Evolutionary conservation across 2,888 invertebrate species (phyloP), one percentile per base, ranked within the genome.

Genomic region (Morpho deidamia): DNA sequence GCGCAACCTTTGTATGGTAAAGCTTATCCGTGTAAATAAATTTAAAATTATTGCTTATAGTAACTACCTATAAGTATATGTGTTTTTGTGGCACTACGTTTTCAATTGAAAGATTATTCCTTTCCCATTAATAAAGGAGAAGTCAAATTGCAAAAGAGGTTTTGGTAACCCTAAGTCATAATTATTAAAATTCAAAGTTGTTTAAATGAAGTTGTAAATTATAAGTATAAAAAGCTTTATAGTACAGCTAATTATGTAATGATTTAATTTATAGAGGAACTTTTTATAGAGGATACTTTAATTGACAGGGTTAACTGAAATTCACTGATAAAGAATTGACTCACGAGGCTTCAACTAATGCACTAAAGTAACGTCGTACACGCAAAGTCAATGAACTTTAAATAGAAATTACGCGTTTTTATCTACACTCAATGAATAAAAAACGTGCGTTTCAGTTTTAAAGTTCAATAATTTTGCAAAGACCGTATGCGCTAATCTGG

Each of bases 241-340:
- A 42, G 41, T 51, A 53, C 42, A 47, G 47, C 50, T 56, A 56
- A 23, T 48, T 47, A 53, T 38, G 48, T 46, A 53, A 45, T 45
- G 56, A 67, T 56, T 53, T 56, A 59, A 60, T 63, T 62, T 62
- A 66, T 68, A 65, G 61, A 66, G 65, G 66, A 70, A 66, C 66
- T 62, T 63, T 76, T 71, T 65, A 61, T 65, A 75, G 57, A 72
- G 72, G 68, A 74, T 69, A 59, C 56, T 61, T 63, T 86, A 88
- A 88, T 88, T 88, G 88, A 88, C 88, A 75, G 80, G 72, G 70
- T 81, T 71, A 75, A 86, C 82, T 68, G 58, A 83, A 83, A 81
- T 70, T 75, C 74, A 75, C 72, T 62, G 68, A 75, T 64, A 68
- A 74, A 59, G 66, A 88, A 87, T 87, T 85, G 86, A 87, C 88